Conservation (phyloP, 1,140 invertebrate genomes). For the Eriocheir sinensis region DNA sequence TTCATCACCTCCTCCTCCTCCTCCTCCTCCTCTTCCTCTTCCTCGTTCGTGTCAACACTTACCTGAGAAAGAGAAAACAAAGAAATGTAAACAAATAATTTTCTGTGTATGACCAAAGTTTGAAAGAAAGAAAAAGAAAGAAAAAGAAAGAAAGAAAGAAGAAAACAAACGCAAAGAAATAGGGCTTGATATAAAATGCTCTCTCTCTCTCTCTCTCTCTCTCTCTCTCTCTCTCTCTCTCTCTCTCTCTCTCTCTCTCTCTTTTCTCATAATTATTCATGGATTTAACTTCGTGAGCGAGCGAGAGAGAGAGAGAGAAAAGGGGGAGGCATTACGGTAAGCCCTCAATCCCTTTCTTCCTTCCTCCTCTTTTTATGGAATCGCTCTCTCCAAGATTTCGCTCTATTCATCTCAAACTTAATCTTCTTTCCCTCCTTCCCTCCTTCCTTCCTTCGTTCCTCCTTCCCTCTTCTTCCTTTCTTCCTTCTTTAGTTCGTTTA, state of each 20-base stretch:
- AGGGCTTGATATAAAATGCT: background rate
- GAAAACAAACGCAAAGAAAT: background rate
- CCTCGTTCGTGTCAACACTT: constrained; percentile 12
- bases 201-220: constrained; percentile 47
- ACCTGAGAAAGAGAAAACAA: background rate
- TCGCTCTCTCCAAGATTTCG: too few relatives aligned
- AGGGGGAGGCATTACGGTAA: too few relatives aligned
- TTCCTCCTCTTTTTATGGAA: too few relatives aligned
- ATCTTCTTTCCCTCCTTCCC: constrained; percentile 16
- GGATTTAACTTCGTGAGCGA: too few relatives aligned
- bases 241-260: constrained; percentile 33
- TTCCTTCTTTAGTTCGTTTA: too few relatives aligned
- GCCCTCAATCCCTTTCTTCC: too few relatives aligned
- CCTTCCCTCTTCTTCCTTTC: background rate
- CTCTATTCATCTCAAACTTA: too few relatives aligned
- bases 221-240: constrained; percentile 37
- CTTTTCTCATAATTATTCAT: too few relatives aligned
- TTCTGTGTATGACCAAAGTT: too few relatives aligned
- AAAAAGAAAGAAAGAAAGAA: background rate
- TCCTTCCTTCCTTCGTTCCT: background rate
- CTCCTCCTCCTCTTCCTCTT: background rate
- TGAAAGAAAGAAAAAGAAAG: background rate
- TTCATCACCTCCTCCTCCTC: background rate
- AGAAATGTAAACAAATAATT: too few relatives aligned
- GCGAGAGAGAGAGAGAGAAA: too few relatives aligned